Percentiles rank a stretch among this genome's conserved stretches.
Conservation (phyloP, 2,113 vertebrate species). For the Hepsetus odoe region DNA sequence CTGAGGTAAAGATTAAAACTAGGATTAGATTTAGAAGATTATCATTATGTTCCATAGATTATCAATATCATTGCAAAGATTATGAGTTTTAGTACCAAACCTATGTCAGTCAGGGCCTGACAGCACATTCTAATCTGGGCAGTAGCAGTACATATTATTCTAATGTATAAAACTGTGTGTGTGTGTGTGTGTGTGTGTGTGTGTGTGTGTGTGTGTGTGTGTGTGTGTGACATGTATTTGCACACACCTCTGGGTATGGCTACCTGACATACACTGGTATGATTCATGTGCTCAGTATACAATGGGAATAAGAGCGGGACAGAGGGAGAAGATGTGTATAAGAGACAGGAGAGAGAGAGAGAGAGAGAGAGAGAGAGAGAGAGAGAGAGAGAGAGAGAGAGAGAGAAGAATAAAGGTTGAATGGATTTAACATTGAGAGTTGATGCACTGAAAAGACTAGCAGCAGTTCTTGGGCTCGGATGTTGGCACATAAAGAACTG, state of each 20-base stretch:
- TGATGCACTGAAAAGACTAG: neutral
- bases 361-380: slow-evolving; percentile 11
- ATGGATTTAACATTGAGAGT: neutral
- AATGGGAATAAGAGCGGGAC: slow-evolving; percentile 32
- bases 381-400: slow-evolving; percentile 9
- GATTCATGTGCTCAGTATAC: slow-evolving; percentile 46
- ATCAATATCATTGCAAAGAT: no score
- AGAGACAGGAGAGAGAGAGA: slow-evolving; percentile 17
- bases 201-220: slow-evolving; percentile 21
- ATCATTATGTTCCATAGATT: no score
- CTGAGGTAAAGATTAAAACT: no score
- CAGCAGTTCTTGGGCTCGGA: neutral
- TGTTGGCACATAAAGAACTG: no score
- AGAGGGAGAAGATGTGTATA: slow-evolving; percentile 3
- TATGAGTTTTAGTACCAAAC: no score
- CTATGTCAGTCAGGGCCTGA: no score
- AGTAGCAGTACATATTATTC: no score
- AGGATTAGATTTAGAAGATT: no score
- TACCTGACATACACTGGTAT: slow-evolving; percentile 23
- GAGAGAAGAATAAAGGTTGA: neutral
- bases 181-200: slow-evolving; percentile 23
- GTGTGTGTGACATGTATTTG: neutral
- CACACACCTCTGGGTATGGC: slow-evolving; percentile 8
- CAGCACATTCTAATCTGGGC: no score
- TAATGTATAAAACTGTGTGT: no score